A percentile compares a stretch with the other conserved stretches of the same genome.
Conservation (phyloP, 2,888 invertebrate genomes). For the Microctonus brassicae region DNA sequence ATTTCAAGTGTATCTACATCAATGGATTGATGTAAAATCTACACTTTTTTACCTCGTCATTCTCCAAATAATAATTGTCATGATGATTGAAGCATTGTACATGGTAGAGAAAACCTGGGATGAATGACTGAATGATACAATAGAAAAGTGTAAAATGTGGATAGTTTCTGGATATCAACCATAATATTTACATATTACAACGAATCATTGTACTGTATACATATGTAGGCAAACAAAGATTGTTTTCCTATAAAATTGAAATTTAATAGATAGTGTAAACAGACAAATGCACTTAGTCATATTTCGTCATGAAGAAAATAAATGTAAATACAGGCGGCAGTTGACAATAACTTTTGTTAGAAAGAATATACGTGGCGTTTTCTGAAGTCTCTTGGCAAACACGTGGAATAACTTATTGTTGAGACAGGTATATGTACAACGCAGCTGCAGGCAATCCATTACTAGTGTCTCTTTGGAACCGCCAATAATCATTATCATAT, state of each 20-base stretch:
- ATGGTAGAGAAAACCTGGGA: too few species aligned
- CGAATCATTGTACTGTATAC: neutral
- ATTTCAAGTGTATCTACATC: too few species aligned
- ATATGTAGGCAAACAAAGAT: neutral
- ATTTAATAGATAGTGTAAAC: neutral
- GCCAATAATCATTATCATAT: constrained; percentile 28
- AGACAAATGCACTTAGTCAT: neutral
- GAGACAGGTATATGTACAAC: neutral
- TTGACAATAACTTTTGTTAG: neutral
- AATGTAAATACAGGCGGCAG: neutral
- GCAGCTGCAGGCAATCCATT: constrained; percentile 26
- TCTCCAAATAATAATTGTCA: neutral
- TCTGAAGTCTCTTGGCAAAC: neutral
- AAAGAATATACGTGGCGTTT: neutral
- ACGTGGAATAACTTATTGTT: neutral
- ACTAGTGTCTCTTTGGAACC: neutral
- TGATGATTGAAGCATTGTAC: neutral
- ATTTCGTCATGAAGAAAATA: neutral
- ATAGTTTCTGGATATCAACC: neutral
- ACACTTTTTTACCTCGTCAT: neutral
- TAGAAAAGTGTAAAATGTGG: constrained; percentile 7
- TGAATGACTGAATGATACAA: neutral
- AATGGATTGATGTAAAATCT: too few species aligned
- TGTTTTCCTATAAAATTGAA: neutral
- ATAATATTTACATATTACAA: neutral